Evolutionary conservation across 2,888 invertebrate genomes (phyloP).

Genomic region (Tetranychus truncatus): DNA sequence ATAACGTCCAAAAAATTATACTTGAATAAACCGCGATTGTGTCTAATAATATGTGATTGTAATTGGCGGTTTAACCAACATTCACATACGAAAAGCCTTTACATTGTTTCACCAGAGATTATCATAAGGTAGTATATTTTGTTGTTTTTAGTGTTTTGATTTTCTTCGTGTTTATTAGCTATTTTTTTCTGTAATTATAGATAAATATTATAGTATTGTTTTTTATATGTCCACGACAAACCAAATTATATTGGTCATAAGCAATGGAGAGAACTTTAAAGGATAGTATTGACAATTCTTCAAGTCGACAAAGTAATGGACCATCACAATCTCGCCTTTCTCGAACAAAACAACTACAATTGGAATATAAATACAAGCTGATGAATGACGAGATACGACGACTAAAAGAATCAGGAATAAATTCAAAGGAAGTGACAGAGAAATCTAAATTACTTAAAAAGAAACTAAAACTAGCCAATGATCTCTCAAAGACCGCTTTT

Average conservation of each 20-base stretch:
- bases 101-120: too few species aligned
- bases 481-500: not conserved
- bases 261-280: not conserved
- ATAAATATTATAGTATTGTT: too few species aligned
- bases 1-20: too few species aligned
- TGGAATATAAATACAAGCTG: not conserved
- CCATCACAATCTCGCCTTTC: not conserved
- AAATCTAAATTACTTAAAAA: not conserved
- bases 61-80: too few species aligned
- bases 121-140: slow-evolving; percentile 15
- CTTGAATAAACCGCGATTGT: too few species aligned
- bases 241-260: too few species aligned
- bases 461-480: not conserved
- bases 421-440: not conserved
- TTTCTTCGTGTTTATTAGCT: too few species aligned
- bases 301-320: not conserved
- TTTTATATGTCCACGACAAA: too few species aligned
- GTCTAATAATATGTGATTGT: too few species aligned
- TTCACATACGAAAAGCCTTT: too few species aligned
- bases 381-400: not conserved
- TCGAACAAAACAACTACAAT: not conserved
- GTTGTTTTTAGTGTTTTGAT: too few species aligned
- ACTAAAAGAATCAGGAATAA: not conserved
- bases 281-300: not conserved
- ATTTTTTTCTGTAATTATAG: too few species aligned